phyloP scores from a whole-genome alignment of 2,888 invertebrate genomes.

The Microctonus hyperodae region DNA sequence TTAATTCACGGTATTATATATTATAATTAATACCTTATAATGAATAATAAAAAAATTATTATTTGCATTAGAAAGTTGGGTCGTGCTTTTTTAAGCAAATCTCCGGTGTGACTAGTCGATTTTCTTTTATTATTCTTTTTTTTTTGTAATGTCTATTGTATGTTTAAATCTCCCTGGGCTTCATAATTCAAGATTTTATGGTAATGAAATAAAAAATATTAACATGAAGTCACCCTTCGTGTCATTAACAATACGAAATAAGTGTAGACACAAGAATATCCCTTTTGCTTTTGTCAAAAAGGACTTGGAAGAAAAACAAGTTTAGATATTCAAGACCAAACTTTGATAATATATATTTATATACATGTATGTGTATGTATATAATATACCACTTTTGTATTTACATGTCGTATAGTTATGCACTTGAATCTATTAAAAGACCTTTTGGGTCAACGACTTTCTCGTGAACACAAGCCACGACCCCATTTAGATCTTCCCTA shows the following conservation, averaged over 20 bases:
- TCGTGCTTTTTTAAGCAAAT: slow-evolving; percentile 21
- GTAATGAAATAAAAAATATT: too few species aligned
- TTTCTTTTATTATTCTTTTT: background rate
- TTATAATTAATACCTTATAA: background rate
- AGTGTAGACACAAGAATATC: background rate
- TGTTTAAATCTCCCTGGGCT: background rate
- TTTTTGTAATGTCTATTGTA: background rate
- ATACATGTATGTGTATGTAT: too few species aligned
- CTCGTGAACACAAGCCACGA: slow-evolving; percentile 4
- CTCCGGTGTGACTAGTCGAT: slow-evolving; percentile 11
- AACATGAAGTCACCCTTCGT: background rate
- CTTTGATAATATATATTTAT: too few species aligned
- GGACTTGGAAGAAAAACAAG: slow-evolving; percentile 16
- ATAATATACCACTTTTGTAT: background rate
- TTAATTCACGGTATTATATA: background rate
- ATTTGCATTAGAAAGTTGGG: slow-evolving; percentile 26
- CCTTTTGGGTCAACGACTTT: slow-evolving; percentile 23
- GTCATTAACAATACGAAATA: background rate
- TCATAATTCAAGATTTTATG: background rate
- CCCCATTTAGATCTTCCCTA: background rate
- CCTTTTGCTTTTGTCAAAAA: slow-evolving; percentile 1
- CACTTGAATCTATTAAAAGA: slow-evolving; percentile 32
- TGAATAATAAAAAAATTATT: slow-evolving; percentile 4
- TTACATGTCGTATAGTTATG: slow-evolving; percentile 15
- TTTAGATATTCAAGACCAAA: slow-evolving; percentile 35